Evolutionary conservation across 2,888 invertebrate species (phyloP).

Genomic region (Himalopsyche japonica): DNA sequence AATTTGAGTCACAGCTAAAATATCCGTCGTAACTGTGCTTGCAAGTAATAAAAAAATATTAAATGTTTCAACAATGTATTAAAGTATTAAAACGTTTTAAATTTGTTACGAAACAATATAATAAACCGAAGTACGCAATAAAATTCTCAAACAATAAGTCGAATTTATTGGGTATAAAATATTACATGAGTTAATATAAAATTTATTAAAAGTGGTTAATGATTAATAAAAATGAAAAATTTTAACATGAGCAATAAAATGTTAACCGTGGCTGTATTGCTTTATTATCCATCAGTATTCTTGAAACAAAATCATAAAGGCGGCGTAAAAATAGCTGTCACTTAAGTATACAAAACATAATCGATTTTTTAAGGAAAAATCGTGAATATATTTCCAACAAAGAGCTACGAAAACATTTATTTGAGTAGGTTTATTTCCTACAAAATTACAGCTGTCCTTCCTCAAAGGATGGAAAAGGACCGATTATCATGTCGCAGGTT

Average conservation of each 20-base stretch:
- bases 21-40: no score
- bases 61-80: no score
- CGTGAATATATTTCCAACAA: neutral
- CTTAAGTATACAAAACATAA: neutral
- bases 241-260: neutral
- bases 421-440: neutral
- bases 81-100: no score
- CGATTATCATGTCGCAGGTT: neutral
- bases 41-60: no score
- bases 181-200: neutral
- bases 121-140: neutral
- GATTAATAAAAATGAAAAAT: neutral
- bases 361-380: neutral
- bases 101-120: neutral
- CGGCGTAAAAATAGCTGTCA: neutral
- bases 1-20: no score
- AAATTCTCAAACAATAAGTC: neutral
- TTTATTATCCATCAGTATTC: neutral
- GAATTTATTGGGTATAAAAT: neutral
- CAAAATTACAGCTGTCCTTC: neutral
- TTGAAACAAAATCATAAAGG: neutral
- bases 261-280: neutral
- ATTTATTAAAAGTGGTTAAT: neutral
- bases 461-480: neutral
- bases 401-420: neutral